Conservation (phyloP, 2,113 vertebrate genomes). For the Campylorhamphus procurvoides region DNA sequence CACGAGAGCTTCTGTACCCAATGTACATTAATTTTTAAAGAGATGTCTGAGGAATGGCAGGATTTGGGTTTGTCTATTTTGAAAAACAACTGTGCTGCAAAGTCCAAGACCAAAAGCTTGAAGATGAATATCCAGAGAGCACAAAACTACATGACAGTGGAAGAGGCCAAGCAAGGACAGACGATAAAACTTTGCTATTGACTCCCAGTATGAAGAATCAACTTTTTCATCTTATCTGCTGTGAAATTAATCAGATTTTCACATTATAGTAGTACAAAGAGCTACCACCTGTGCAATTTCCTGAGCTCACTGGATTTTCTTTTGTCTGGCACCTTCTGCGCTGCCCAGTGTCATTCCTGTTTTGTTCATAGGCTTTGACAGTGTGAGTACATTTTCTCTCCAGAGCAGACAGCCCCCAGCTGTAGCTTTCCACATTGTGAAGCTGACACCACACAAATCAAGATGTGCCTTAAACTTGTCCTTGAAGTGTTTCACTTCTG, state of each 20-base stretch:
- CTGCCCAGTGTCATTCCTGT: neutral
- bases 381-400: slow-evolving; percentile 13
- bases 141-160: neutral
- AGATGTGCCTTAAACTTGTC: slow-evolving; percentile 2
- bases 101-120: neutral
- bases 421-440: slow-evolving; percentile 11
- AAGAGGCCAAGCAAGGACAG: neutral
- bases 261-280: slow-evolving; percentile 21
- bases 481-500: neutral
- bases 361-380: slow-evolving; percentile 37
- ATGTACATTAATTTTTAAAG: neutral
- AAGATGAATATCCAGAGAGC: neutral
- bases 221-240: slow-evolving; percentile 2
- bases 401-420: slow-evolving; percentile 23
- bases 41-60: neutral
- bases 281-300: slow-evolving; percentile 31
- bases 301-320: slow-evolving; percentile 18
- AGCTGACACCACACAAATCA: slow-evolving; percentile 28
- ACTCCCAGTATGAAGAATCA: neutral
- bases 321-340: slow-evolving; percentile 51
- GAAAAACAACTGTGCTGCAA: neutral
- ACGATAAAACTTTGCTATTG: neutral
- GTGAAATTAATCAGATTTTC: slow-evolving; percentile 50
- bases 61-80: neutral
- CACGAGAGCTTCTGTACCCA: neutral